Percentiles rank a stretch among this genome's conserved stretches.
Conservation (phyloP, 2,113 vertebrate genomes). For the Chlorocebus sabaeus region DNA sequence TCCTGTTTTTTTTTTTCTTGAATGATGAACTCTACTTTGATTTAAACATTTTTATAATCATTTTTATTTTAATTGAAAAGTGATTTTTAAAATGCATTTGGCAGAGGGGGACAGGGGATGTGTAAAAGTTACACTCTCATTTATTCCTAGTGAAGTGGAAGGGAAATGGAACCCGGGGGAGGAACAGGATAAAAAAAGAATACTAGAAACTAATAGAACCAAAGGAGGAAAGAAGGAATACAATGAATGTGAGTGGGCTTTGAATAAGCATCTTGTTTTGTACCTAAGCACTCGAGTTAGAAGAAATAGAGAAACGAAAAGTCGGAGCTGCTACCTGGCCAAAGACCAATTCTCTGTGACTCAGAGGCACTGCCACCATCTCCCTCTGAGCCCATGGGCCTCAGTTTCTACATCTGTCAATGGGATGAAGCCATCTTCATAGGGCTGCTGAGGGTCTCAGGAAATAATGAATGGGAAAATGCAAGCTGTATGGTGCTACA, state of each 20-base stretch:
- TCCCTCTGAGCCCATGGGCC: background rate
- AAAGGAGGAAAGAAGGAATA: background rate
- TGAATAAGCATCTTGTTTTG: rapidly evolving
- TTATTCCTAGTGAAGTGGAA: slow-evolving; percentile 18
- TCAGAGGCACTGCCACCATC: background rate
- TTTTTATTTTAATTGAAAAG: slow-evolving; percentile 34
- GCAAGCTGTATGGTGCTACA: background rate
- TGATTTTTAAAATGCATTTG: slow-evolving; percentile 6
- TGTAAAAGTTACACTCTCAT: background rate
- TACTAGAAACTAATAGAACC: background rate
- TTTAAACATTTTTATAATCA: background rate
- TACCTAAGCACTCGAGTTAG: background rate
- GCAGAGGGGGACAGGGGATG: background rate
- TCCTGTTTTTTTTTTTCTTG: background rate
- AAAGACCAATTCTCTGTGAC: background rate
- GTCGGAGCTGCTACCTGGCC: background rate
- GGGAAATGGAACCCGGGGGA: background rate
- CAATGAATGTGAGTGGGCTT: background rate
- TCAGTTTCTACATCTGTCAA: background rate
- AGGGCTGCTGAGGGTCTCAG: background rate
- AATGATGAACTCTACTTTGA: slow-evolving; percentile 16
- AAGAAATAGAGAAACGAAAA: background rate
- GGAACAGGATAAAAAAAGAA: background rate
- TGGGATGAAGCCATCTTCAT: background rate
- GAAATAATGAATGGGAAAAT: rapidly evolving